These are phyloP conservation scores for Conchocele bisecta DNA, from an alignment of 2,888 invertebrate genomes.

Conservation along the genomic window DNA sequence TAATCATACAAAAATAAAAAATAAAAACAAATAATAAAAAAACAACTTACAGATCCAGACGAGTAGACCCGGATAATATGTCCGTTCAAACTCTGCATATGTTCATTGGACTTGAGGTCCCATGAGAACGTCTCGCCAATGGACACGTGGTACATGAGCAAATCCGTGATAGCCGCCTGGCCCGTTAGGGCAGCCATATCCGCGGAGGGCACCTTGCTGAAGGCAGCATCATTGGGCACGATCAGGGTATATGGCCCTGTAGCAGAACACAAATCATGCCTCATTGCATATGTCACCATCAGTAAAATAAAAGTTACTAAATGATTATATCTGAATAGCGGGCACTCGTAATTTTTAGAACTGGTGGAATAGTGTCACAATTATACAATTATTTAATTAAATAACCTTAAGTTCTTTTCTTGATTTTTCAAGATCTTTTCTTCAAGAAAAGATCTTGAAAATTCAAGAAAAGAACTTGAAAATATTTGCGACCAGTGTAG, in stretches of 20 bases:
- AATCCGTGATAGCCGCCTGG: constrained; percentile 49
- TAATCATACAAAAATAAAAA: no score
- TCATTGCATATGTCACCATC: no score
- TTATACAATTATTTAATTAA: no score
- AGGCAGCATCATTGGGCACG: constrained; percentile 65
- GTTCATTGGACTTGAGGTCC: constrained; percentile 60
- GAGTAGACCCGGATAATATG: constrained; percentile 61
- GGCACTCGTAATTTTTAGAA: no score
- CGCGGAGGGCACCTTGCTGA: constrained; percentile 56
- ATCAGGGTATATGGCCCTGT: constrained; percentile 70
- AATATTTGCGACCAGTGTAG: not conserved
- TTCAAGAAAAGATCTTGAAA: no score
- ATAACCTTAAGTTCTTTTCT: no score
- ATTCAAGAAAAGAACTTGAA: no score
- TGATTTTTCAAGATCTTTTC: no score
- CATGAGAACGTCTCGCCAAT: constrained; percentile 62
- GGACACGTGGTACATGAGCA: constrained; percentile 66
- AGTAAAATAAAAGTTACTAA: no score
- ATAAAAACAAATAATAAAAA: no score
- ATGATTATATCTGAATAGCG: no score
- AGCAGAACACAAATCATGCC: not conserved
- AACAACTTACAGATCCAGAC: constrained; percentile 31
- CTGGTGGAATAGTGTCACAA: no score
- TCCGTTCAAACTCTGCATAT: constrained; percentile 58
- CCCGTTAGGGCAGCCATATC: constrained; percentile 46